Conservation (phyloP, 2,797 vertebrate genomes). For the Sebastes taczanowskii region DNA sequence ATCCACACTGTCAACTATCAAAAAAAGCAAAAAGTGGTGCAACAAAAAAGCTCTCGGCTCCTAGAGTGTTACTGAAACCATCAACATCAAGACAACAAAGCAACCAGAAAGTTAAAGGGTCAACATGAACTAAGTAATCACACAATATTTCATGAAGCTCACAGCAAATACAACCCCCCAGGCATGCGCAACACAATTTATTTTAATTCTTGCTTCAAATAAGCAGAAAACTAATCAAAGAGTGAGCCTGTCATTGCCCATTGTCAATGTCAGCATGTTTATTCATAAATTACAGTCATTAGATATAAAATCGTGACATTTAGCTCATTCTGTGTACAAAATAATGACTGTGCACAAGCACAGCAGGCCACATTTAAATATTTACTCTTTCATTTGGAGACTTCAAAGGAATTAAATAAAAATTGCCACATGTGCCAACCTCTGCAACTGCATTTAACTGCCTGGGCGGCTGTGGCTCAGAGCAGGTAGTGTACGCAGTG, state of each 20-base stretch:
- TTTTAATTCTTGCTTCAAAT: conserved; percentile 39
- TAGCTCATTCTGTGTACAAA: not conserved
- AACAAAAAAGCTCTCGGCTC: not conserved
- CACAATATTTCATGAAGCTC: conserved; percentile 10
- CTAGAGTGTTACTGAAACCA: not conserved
- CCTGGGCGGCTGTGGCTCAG: not conserved
- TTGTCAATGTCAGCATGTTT: conserved; percentile 50
- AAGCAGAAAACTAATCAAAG: conserved; percentile 48
- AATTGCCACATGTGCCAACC: not conserved
- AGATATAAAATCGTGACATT: not conserved
- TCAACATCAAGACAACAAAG: not conserved
- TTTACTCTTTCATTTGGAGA: not conserved
- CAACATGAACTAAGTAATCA: not conserved
- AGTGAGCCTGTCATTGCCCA: conserved; percentile 44
- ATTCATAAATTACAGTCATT: conserved; percentile 28
- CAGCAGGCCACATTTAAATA: not conserved
- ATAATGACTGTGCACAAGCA: not conserved
- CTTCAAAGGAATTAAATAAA: not conserved
- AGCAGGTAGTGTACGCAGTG: not conserved
- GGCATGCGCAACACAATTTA: conserved; percentile 25
- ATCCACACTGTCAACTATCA: not conserved
- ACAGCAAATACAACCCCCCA: conserved; percentile 2
- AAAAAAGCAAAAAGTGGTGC: not conserved
- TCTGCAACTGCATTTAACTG: not conserved
- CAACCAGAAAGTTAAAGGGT: conserved; percentile 22